Evolutionary conservation across 2,888 invertebrate genomes (phyloP).

Genomic region (Tyria jacobaeae): DNA sequence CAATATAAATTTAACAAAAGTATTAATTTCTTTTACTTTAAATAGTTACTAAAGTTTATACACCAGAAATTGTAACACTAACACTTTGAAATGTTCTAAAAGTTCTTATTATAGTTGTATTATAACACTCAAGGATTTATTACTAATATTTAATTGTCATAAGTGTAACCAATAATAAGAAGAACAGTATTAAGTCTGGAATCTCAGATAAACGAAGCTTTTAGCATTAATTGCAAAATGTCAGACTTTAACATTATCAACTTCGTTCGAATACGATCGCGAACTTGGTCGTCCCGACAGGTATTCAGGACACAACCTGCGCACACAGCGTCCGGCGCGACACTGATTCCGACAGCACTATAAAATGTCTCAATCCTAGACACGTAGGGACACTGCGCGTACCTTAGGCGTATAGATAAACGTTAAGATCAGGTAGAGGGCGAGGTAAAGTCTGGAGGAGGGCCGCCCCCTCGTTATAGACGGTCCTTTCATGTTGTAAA

Average conservation of each 20-base stretch:
- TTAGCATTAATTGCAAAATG: not conserved
- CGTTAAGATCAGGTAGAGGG: conserved; percentile 3
- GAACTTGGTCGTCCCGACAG: conserved; percentile 10
- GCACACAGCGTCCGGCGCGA: conserved; percentile 22
- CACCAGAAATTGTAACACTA: conserved; percentile 5
- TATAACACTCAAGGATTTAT: not conserved
- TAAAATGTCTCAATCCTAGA: conserved; percentile 17
- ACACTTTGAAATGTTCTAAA: conserved; percentile 3
- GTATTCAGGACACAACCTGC: conserved; percentile 16
- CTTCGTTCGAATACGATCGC: conserved; percentile 5
- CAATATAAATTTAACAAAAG: conserved; percentile 3
- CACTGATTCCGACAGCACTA: conserved; percentile 20
- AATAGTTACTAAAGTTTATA: not conserved
- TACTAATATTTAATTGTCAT: not conserved
- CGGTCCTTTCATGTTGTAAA: not conserved
- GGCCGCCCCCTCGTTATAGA: not conserved
- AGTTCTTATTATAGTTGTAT: not conserved
- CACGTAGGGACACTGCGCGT: conserved; percentile 3
- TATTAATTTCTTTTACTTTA: not conserved
- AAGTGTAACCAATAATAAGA: not conserved
- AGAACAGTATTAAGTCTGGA: not conserved
- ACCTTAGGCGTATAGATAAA: not conserved
- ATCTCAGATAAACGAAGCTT: too few species aligned
- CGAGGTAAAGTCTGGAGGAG: not conserved
- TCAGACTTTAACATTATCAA: not conserved